Base-by-base conservation (phyloP, 2,797 vertebrate genomes). In the Enteromius treurensis region DNA sequence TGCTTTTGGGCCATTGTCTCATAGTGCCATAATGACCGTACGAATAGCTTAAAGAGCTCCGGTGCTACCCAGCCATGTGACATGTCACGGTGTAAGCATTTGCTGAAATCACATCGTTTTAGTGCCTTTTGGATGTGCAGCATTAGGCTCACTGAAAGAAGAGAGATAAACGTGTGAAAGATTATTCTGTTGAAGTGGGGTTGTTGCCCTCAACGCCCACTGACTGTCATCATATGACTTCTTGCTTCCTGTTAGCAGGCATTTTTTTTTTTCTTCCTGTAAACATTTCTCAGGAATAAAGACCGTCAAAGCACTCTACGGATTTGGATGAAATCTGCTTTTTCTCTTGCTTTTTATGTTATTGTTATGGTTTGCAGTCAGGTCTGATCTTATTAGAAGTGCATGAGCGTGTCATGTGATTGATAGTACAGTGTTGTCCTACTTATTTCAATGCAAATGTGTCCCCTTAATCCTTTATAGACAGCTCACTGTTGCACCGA, bases 151-250 rank as follows among this genome's bases (percentile, higher is more conserved):
- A 34, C 55, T 49, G 47, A 68, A 7, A 89, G 91, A 90, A 90
- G 90, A 91, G 92, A 93, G 93, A 92, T 93, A 90, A 93, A 93
- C 80, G 92, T 93, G 93, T 91, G 90, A 93, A 92, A 73, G 86
- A 91, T 91, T 91, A 89, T 93, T 92, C 87, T 85, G 69, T 11
- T 80, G 86, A 90, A 93, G 91, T 91, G 91, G 87, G 92, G 92
- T 93, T 89, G 70, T 47, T 58, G 77, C 86, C 90, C 90, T 89
- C 55, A 75, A 87, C 83, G 89, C 90, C 86, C 68, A 86, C 55
- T 42, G 29, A 65, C 71, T 65, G 45, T 76, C 64, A 78, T 45
- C 64, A 29, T 60, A 32, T 34, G 69, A 49, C 67, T 60, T 79
- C 67, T 53, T 77, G 32, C n/a, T 77, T 79, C 79, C 37, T 55